phyloP scores from a whole-genome alignment of 2,888 invertebrate genomes.

The Fabriciana adippe region DNA sequence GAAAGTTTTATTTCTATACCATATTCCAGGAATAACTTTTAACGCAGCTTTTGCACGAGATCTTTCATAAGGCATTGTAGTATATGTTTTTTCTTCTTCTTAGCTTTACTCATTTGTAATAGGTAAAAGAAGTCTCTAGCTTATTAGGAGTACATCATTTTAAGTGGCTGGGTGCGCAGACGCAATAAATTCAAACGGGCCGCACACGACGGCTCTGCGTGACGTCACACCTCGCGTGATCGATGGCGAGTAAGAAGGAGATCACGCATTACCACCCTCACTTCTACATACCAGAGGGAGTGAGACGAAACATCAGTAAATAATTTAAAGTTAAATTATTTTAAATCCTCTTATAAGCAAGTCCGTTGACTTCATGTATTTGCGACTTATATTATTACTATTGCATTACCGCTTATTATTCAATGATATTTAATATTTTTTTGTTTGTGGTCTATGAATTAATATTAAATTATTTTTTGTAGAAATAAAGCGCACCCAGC shows the following conservation, averaged over 20 bases:
- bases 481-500: neutral
- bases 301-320: constrained; percentile 66
- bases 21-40: no score
- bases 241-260: constrained; percentile 71
- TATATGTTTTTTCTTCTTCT: no score
- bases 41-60: no score
- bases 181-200: constrained; percentile 79
- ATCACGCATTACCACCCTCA: constrained; percentile 53
- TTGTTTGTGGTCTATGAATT: neutral
- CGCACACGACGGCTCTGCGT: constrained; percentile 82
- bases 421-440: neutral
- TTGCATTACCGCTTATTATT: neutral
- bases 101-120: no score
- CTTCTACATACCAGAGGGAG: constrained; percentile 51
- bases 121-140: constrained; percentile 11
- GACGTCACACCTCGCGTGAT: constrained; percentile 81
- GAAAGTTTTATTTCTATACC: no score
- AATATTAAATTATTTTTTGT: no score
- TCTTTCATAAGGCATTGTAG: no score
- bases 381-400: constrained; percentile 55
- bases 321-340: constrained; percentile 76
- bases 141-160: constrained; percentile 48
- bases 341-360: constrained; percentile 75
- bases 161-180: constrained; percentile 70
- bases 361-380: constrained; percentile 79